Evolutionary conservation across 1,140 invertebrate species (phyloP).

Genomic region (Drosophila nebulosa): DNA sequence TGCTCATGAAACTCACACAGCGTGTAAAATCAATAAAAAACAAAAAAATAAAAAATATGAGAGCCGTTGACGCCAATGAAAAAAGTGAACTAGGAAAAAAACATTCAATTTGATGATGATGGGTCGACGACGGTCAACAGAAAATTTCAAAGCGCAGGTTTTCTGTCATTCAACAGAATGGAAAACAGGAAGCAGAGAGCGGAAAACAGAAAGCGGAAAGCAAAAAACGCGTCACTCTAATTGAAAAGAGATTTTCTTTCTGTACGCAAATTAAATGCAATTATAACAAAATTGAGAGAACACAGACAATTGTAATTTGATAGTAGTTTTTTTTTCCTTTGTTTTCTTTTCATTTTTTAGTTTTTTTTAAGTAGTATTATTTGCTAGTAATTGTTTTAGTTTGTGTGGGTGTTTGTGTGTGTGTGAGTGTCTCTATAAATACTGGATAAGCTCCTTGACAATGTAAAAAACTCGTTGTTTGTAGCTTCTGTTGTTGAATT

Average conservation of each 20-base stretch:
- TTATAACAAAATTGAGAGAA: not conserved
- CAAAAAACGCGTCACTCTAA: not conserved
- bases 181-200: not conserved
- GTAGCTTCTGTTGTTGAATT: conserved; percentile 1
- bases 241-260: conserved; percentile 1
- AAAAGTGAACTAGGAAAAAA: conserved; percentile 2
- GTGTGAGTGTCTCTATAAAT: conserved; percentile 41
- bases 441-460: conserved; percentile 53
- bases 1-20: not conserved
- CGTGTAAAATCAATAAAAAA: not conserved
- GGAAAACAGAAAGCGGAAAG: not conserved
- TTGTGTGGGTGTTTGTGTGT: conserved; percentile 42
- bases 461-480: conserved; percentile 45
- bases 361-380: conserved; percentile 17
- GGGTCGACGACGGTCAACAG: not conserved
- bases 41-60: too few species aligned
- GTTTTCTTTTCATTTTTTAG: too few species aligned
- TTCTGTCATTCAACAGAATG: not conserved
- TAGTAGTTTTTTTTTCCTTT: not conserved
- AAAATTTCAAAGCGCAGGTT: not conserved
- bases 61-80: conserved; percentile 3
- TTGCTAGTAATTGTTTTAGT: conserved; percentile 56
- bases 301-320: not conserved
- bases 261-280: conserved; percentile 7
- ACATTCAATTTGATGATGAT: not conserved